These are phyloP conservation scores for Cnemophilus loriae DNA, from an alignment of 2,113 vertebrate species.

Conservation along the genomic window DNA sequence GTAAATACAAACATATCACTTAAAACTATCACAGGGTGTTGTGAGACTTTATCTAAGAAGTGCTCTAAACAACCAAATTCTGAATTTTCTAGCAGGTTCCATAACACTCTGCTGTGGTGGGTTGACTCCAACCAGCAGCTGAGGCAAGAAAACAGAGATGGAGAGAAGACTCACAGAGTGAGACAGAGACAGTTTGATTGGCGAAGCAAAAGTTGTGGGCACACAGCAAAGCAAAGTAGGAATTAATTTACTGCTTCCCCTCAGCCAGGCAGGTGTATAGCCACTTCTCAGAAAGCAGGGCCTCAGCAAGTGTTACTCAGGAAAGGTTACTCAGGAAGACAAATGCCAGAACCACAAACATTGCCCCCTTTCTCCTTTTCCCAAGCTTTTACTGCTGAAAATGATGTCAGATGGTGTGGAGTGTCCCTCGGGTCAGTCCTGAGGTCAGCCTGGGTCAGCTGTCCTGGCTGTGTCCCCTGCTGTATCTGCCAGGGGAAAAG, in stretches of 20 bases:
- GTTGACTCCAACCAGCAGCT: not conserved
- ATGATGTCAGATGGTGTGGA: fast-evolving
- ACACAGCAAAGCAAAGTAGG: not conserved
- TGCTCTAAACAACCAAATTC: not conserved
- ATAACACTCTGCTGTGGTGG: not conserved
- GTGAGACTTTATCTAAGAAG: not conserved
- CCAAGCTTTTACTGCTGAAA: not conserved
- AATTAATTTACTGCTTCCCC: not conserved
- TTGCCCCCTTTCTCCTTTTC: not conserved
- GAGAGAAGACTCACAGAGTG: not conserved
- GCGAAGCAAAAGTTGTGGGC: not conserved
- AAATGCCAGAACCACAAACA: not conserved
- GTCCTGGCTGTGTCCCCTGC: not conserved
- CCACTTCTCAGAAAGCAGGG: not conserved
- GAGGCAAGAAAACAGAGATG: not conserved
- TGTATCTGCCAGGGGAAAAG: not conserved
- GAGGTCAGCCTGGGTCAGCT: not conserved
- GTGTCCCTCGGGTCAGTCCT: fast-evolving
- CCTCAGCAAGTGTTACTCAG: fast-evolving
- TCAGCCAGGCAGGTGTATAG: not conserved
- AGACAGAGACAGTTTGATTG: not conserved
- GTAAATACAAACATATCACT: not conserved
- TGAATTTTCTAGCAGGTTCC: not conserved
- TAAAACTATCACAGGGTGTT: not conserved
- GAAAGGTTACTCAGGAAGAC: not conserved